Conservation (phyloP, 2,113 vertebrate species). For the Pluvialis apricaria region DNA sequence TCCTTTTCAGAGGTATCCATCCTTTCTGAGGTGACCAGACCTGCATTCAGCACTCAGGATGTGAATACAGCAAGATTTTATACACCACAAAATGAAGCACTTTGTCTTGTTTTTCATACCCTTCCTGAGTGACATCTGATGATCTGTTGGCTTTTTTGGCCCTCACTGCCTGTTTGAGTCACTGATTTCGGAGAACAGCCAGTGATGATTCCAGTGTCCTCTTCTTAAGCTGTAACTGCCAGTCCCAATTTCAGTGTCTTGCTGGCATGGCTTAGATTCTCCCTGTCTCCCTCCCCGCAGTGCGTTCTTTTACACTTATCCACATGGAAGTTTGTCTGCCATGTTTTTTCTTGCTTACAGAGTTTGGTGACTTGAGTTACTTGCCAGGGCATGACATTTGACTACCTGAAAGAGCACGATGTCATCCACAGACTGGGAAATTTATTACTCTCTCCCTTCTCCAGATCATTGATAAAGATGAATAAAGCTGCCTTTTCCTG, state of each 20-base stretch:
- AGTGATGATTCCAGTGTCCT: not conserved
- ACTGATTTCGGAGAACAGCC: not conserved
- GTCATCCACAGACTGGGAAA: not conserved
- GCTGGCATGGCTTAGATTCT: not conserved
- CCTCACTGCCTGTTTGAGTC: not conserved
- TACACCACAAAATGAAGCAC: not conserved
- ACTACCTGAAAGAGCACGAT: not conserved
- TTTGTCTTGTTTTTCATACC: constrained; percentile 4
- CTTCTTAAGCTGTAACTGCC: not conserved
- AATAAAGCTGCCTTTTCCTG: not conserved
- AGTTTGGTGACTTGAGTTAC: not conserved
- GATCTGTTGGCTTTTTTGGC: not conserved
- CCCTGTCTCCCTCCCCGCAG: not conserved
- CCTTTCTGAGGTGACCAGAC: not conserved
- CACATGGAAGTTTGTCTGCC: not conserved
- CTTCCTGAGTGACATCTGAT: not conserved
- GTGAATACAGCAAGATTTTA: not conserved
- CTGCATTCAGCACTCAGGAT: not conserved
- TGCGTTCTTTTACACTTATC: not conserved
- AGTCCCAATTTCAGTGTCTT: not conserved
- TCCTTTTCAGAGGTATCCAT: not conserved
- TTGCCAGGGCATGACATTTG: not conserved
- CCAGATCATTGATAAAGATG: not conserved
- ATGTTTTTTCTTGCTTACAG: not conserved
- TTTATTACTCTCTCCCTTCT: not conserved